Evolutionary conservation across 1,140 invertebrate species (phyloP), one percentile per base, ranked within the genome.

Genomic region (Macrosteles quadrilineatus): DNA sequence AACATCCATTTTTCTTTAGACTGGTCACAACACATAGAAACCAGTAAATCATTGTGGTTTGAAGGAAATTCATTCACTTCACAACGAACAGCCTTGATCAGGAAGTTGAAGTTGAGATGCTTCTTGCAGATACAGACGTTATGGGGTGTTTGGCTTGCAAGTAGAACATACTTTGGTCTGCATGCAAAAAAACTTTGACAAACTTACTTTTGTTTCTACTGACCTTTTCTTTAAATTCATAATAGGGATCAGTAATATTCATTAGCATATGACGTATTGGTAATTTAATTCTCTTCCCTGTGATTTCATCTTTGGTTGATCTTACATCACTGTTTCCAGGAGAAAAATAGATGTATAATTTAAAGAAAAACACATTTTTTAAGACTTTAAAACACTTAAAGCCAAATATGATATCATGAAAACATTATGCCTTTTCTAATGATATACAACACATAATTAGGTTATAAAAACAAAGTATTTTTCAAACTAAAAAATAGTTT

Each of bases 71-170:
- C 19, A n/a, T 55, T 55, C 9, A 19, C 23, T 11, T 19, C 6
- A 12, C 6, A 11, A 55, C 19, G 14, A 19, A 67, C 36, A 47
- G 64, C 30, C 27, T 67, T 12, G 19, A 67, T 19, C 64, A 67
- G 40, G 40, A 67, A 67, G 17, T 25, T 47, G 40, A 67, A 67
- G 45, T 67, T 67, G n/a, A 67, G 45, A 27, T 67, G 64, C 27
- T 67, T 67, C 32, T 67, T 67, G 64, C 64, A 67, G 19, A 67
- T n/a, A 30, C 64, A 67, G 17, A 67, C 64, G 32, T 67, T 67
- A 45, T 67, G 64, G n/a, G 64, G 64, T 36, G 64, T 67, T 47
- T 67, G 32, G n/a, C 64, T 67, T n/a, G 64, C 64, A 67, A 47
- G 64, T 17, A 67, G 64, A 2, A 67, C 64, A 67, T 47, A 67